A percentile compares a stretch with the other conserved stretches of the same genome.
Conservation (phyloP, 2,888 invertebrate genomes). For the Pseudococcus longispinus region DNA sequence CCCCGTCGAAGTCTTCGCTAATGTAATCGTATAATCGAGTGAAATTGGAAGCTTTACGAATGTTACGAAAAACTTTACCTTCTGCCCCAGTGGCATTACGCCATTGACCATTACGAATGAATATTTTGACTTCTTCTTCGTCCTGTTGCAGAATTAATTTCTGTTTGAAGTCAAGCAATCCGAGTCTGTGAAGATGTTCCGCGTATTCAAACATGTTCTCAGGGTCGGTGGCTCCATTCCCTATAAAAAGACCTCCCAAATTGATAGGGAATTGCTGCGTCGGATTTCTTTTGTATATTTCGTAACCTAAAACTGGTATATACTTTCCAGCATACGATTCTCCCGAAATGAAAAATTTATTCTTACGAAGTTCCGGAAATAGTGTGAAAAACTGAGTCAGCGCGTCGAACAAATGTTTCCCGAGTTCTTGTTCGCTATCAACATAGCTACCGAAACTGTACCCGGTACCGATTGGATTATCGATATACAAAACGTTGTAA, state of each 20-base stretch:
- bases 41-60: neutral
- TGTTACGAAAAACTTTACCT: neutral
- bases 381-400: constrained; percentile 82
- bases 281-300: constrained; percentile 71
- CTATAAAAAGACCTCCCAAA: constrained; percentile 74
- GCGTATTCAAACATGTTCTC: constrained; percentile 78
- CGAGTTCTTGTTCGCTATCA: constrained; percentile 79
- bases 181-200: constrained; percentile 80
- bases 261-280: constrained; percentile 67
- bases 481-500: constrained; percentile 85
- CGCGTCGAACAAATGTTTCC: constrained; percentile 77
- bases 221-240: constrained; percentile 83
- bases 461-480: constrained; percentile 92
- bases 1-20: neutral
- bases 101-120: constrained; percentile 62
- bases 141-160: constrained; percentile 39
- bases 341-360: constrained; percentile 85
- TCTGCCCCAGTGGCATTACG: neutral
- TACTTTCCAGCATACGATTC: constrained; percentile 88
- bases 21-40: neutral
- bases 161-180: constrained; percentile 68
- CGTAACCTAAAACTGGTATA: constrained; percentile 77
- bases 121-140: constrained; percentile 58
- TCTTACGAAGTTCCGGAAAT: constrained; percentile 76
- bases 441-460: constrained; percentile 87